Percentiles rank a stretch among this genome's conserved stretches.
Conservation (phyloP, 2,797 vertebrate genomes). For the Scomberomorus guttatus region DNA sequence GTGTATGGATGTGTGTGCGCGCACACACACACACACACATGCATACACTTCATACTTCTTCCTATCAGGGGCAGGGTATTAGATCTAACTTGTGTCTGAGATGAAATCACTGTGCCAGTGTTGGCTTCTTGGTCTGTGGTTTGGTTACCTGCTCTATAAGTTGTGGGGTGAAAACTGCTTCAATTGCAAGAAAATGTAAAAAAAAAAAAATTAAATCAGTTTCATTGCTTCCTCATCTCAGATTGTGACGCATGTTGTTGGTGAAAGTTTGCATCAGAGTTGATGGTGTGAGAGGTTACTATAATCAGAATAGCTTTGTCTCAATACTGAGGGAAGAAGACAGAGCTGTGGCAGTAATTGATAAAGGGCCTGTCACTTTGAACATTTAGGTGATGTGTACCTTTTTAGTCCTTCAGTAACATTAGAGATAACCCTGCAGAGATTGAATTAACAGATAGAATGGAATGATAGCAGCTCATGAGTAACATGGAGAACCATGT, state of each 20-base stretch:
- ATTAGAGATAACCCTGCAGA: background rate
- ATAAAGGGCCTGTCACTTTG: background rate
- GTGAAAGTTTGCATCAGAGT: background rate
- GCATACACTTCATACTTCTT: too few species aligned
- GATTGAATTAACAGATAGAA: conserved; percentile 7
- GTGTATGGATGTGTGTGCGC: background rate
- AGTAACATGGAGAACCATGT: conserved; percentile 13
- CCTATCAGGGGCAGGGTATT: background rate
- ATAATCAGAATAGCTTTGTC: background rate
- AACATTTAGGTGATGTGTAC: background rate
- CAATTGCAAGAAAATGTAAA: conserved; percentile 28
- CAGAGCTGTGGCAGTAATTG: background rate
- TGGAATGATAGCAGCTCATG: background rate
- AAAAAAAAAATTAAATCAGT: conserved; percentile 8
- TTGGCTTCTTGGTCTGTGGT: conserved; percentile 79
- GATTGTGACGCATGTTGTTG: background rate
- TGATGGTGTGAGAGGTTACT: conserved; percentile 3
- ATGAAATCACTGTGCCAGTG: conserved; percentile 53
- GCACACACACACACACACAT: too few species aligned
- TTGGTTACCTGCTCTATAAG: conserved; percentile 68
- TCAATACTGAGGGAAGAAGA: background rate
- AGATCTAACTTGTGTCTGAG: background rate
- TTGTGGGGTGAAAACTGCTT: conserved; percentile 62
- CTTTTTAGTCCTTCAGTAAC: background rate
- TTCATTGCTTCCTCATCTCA: background rate